A percentile compares a stretch with the other conserved stretches of the same genome.
Evolutionary conservation across 2,797 vertebrate species (phyloP).

Genomic region (Enteromius afrohamiltoni): DNA sequence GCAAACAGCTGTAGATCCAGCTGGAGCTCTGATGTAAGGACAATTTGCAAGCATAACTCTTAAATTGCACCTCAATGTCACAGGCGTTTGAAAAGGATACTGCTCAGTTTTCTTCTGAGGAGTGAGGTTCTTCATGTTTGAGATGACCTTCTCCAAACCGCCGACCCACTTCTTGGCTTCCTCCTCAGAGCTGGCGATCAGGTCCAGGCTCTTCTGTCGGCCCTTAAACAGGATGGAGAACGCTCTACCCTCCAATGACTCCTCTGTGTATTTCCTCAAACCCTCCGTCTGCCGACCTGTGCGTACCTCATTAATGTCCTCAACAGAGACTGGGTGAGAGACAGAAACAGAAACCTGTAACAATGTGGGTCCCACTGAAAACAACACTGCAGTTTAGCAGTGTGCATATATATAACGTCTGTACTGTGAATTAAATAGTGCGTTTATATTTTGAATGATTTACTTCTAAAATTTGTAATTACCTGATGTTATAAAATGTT

Average conservation of each 20-base stretch:
- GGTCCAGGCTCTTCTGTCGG: conserved; percentile 89
- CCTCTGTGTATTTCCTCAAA: conserved; percentile 87
- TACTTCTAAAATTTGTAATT: not conserved
- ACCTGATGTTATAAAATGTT: too few species aligned
- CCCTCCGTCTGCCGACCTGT: conserved; percentile 92
- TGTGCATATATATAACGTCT: not conserved
- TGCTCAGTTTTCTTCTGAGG: conserved; percentile 86
- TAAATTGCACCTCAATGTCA: not conserved
- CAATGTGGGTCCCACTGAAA: not conserved
- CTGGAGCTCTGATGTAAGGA: conserved; percentile 83
- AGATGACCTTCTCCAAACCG: conserved; percentile 85
- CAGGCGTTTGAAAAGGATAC: conserved; percentile 83
- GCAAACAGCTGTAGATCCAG: conserved; percentile 92
- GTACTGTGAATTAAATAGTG: not conserved
- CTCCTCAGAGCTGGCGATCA: conserved; percentile 84
- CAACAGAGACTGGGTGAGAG: conserved; percentile 83
- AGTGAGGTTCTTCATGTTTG: conserved; percentile 79
- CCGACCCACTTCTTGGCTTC: conserved; percentile 89
- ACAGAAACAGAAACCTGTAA: not conserved
- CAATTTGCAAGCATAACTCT: not conserved
- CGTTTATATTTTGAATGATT: not conserved
- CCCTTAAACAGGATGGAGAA: conserved; percentile 95
- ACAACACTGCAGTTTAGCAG: not conserved
- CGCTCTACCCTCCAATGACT: conserved; percentile 82
- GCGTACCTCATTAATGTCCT: conserved; percentile 88